These are phyloP conservation scores for Drosophila neocordata DNA, from an alignment of 1,140 invertebrate genomes.

Conservation along the genomic window DNA sequence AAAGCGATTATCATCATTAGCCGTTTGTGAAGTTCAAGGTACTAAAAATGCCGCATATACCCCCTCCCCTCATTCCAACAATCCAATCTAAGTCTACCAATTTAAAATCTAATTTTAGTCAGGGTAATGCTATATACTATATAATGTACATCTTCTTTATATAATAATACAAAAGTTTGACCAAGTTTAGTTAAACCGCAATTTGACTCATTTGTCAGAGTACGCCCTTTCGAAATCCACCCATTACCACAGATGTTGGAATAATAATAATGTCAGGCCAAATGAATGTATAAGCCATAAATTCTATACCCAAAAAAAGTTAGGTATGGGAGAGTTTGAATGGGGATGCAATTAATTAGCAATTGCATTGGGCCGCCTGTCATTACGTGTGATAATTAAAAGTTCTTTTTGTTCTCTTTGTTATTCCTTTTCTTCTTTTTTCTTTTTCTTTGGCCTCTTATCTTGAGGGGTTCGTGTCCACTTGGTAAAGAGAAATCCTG, in stretches of 20 bases:
- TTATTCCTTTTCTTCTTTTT: too few relatives aligned
- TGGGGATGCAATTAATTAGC: constrained; percentile 73
- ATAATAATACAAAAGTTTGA: constrained; percentile 1
- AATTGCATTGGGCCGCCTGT: constrained; percentile 75
- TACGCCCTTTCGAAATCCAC: constrained; percentile 38
- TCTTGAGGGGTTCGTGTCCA: constrained; percentile 10
- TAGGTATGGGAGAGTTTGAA: neutral
- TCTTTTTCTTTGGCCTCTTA: neutral
- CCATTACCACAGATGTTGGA: constrained; percentile 72
- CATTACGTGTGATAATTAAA: constrained; percentile 82
- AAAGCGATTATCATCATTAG: constrained; percentile 74
- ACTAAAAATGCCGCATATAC: neutral
- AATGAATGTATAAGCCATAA: constrained; percentile 68
- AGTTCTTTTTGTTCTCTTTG: constrained; percentile 43
- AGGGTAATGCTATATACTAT: constrained; percentile 1
- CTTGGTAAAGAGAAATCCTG: constrained; percentile 53
- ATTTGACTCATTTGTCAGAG: constrained; percentile 41
- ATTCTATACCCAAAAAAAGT: constrained; percentile 31
- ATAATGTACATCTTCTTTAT: neutral
- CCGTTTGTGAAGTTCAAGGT: constrained; percentile 16
- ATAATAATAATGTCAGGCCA: constrained; percentile 76
- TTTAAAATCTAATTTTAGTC: constrained; percentile 37
- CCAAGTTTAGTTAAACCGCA: constrained; percentile 38
- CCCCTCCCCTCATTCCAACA: too few relatives aligned
- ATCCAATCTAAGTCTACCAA: neutral